Base-by-base conservation (phyloP, 2,888 invertebrate species). In the Frankliniella fusca region DNA sequence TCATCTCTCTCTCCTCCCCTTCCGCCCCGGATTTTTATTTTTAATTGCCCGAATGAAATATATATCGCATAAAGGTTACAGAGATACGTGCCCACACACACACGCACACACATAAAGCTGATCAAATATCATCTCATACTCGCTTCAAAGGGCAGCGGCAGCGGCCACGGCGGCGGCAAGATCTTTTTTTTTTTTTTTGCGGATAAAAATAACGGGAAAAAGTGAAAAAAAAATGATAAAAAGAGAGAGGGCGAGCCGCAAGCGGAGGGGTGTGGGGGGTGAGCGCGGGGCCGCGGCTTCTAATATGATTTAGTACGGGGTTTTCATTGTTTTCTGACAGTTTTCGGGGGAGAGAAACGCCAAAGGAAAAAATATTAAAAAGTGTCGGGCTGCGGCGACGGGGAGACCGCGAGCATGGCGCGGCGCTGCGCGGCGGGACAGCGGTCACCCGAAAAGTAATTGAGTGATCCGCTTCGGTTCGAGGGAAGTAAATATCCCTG, bases 41-140 rank as follows among this genome's bases (percentile, higher is more conserved):
- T 76, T 76, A 76, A 76, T 76, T 76, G 70, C 70, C 27, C 70
- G 70, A 76, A 76, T 76, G 70, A 76, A 76, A 76, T 76, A 76
- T 76, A 76, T 76, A 76, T 76, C 70, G 27, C 70, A 76, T 76
- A 76, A 76, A 76, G 70, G 70, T 76, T 76, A 76, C 70, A 61
- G 20, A 61, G 20, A 61, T n/a, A 61, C 61, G n/a, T 18, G n/a
- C 18, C 11, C 61, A 61, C 54, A 54, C 54, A 54, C 54, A 54
- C 54, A 54, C 54, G 8, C 54, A 70, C 70, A 70, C 23, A 70
- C 70, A 76, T 76, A 76, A 76, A 76, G 70, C 70, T 76, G 70
- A 76, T 76, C 70, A 76, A 76, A 76, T 76, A 76, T 76, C 70
- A 27, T 27, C 70, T 76, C 70, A 27, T 27, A 12, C 70, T 20